These are phyloP conservation scores for Ramphastos sulfuratus DNA, from an alignment of 2,113 vertebrate species.

Conservation along the genomic window DNA sequence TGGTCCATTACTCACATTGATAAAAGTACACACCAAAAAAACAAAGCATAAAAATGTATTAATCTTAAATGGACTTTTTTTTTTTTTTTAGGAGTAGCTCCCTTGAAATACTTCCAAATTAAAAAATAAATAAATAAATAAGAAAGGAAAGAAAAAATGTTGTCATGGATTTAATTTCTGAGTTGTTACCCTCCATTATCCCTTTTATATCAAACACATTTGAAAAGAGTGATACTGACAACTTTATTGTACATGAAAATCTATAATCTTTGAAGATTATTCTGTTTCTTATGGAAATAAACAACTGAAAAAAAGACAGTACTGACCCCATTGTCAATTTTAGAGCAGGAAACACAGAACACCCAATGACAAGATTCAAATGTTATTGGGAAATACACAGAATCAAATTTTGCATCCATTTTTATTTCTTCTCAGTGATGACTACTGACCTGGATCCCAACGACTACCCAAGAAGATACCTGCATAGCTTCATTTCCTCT, in stretches of 20 bases:
- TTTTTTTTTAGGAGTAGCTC: not conserved
- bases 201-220: not conserved
- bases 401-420: not conserved
- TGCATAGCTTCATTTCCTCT: not conserved
- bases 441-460: not conserved
- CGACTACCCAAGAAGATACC: not conserved
- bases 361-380: not conserved
- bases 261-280: not conserved
- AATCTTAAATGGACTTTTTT: too few species aligned
- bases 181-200: not conserved
- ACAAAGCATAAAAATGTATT: not conserved
- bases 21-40: not conserved
- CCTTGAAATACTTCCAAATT: not conserved
- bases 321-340: not conserved
- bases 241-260: not conserved
- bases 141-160: not conserved
- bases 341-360: not conserved
- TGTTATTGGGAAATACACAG: not conserved
- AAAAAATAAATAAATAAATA: not conserved
- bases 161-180: not conserved
- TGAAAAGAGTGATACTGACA: not conserved
- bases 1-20: not conserved
- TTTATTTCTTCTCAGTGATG: not conserved
- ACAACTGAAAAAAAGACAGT: not conserved
- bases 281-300: not conserved